These are phyloP conservation scores for Sterrhoptilus dennistouni DNA, from an alignment of 2,113 vertebrate genomes.

Conservation along the genomic window DNA sequence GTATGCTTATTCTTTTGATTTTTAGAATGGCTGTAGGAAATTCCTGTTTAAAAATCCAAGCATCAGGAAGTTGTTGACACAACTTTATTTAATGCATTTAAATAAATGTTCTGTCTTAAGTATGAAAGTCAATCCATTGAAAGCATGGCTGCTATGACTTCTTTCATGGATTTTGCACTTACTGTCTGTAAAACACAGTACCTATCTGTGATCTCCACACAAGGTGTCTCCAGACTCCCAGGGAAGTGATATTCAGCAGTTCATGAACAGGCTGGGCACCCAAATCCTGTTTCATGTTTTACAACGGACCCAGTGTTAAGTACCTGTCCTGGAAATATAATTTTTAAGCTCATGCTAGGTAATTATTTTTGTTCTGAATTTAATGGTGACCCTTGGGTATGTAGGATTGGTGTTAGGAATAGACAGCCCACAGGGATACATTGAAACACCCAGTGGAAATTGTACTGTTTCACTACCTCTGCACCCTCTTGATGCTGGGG, in stretches of 20 bases:
- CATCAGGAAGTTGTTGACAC: background rate
- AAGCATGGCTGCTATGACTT: background rate
- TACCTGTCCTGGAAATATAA: background rate
- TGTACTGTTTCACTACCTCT: background rate
- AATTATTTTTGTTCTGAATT: background rate
- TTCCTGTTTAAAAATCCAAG: background rate
- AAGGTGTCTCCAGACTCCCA: constrained; percentile 6
- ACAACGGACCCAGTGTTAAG: background rate
- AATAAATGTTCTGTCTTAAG: background rate
- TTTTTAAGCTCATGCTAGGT: background rate
- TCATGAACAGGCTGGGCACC: background rate
- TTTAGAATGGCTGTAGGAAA: background rate
- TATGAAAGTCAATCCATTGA: background rate
- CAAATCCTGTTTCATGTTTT: background rate
- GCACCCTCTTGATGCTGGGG: background rate
- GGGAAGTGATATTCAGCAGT: background rate
- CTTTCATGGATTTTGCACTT: background rate
- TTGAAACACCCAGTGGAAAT: background rate
- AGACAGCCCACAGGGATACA: background rate
- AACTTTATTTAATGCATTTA: background rate
- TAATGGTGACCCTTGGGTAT: background rate
- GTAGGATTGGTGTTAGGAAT: background rate
- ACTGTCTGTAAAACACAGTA: background rate
- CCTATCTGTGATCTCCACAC: background rate
- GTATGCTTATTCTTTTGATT: background rate